phyloP scores from a whole-genome alignment of 2,797 vertebrate species.

The Pseudomugil tenellus region DNA sequence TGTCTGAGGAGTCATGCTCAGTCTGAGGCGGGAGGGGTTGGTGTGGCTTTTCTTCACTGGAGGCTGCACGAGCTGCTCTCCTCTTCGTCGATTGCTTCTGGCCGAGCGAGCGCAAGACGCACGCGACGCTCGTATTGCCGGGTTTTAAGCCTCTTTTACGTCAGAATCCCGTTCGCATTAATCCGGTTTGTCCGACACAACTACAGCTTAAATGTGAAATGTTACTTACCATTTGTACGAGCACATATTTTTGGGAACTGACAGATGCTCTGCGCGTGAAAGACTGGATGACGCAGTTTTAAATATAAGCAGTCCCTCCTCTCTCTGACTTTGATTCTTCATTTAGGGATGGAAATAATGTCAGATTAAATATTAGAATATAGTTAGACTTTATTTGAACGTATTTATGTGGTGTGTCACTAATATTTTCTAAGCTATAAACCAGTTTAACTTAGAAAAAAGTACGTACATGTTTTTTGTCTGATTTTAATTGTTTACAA shows the following conservation, averaged over 20 bases:
- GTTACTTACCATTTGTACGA: background rate
- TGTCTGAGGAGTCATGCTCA: conserved; percentile 64
- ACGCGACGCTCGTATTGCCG: conserved; percentile 33
- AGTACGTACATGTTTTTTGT: background rate
- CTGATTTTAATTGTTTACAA: background rate
- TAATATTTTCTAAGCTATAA: background rate
- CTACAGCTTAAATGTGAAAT: conserved; percentile 34
- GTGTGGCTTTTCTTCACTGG: conserved; percentile 28
- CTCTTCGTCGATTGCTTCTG: conserved; percentile 17
- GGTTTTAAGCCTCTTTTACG: conserved; percentile 73
- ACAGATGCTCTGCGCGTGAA: background rate
- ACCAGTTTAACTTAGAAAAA: background rate
- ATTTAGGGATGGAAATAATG: background rate
- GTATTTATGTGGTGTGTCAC: background rate
- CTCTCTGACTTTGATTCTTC: background rate
- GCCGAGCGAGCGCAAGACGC: conserved; percentile 17
- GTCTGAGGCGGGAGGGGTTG: conserved; percentile 5
- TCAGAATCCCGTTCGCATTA: conserved; percentile 80
- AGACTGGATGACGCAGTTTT: conserved; percentile 44
- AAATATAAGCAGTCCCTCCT: conserved; percentile 16
- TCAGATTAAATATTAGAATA: background rate
- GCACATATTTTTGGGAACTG: background rate
- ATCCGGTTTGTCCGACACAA: conserved; percentile 74
- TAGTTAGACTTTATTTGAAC: background rate
- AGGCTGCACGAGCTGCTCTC: conserved; percentile 33